Base-by-base conservation (phyloP, 1,140 invertebrate genomes). In the Drosophila neocordata region DNA sequence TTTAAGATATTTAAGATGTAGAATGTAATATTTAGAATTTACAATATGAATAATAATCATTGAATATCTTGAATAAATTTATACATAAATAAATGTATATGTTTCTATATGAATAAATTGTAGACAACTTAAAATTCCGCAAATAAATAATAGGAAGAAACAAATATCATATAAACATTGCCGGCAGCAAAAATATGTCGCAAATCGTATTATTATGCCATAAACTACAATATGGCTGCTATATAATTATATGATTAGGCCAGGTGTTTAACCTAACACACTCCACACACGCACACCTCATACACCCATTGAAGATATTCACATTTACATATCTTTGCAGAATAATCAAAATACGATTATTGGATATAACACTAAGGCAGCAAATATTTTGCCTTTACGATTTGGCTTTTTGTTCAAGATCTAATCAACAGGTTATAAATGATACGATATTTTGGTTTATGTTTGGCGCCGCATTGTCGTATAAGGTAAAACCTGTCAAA, bases 171-270 rank as follows among this genome's bases (percentile, higher is more conserved):
- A 41, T 71, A 66, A 57, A 18, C 9, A 35, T 22, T 22, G 72
- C 48, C 80, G 64, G 77, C 69, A 81, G 77, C 77, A 56, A 77
- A 55, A 77, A 75, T 66, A 56, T 66, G 53, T 56, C 65, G 7
- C 55, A 70, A 67, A 69, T 65, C 64, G 53, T 87, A 78, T 85
- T 65, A 75, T 69, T 81, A 69, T 60, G 64, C 58, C 67, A 87
- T 87, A 78, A 72, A 60, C 31, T 41, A 75, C 27, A 63, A 65
- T 87, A 71, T 72, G 48, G 64, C 64, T 20, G 56, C 66, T 20
- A 69, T 87, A 81, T 87, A 82, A 87, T 85, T 84, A 87, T 64
- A 76, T 62, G 78, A 77, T 72, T 69, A 61, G 51, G 27, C 48
- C 37, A 62, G 69, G 63, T 85, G 62, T 56, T 48, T 51, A 41